Base-by-base conservation (phyloP, 2,888 invertebrate genomes). In the Acanthosoma haemorrhoidale region DNA sequence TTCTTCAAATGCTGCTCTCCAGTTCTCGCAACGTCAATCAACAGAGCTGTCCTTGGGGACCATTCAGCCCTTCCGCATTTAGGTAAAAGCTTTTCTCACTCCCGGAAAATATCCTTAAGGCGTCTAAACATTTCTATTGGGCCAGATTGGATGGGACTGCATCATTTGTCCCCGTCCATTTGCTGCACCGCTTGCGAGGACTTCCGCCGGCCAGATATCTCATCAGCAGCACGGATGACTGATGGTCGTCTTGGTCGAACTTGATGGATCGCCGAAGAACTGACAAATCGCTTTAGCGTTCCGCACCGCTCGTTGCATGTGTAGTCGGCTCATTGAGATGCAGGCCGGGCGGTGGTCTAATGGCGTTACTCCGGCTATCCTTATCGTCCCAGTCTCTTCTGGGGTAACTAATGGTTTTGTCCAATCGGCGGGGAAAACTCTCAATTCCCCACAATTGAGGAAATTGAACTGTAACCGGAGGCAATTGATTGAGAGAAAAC, bases 71-170 rank as follows among this genome's bases (percentile, higher is more conserved):
- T n/a, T 31, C 21, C 61, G 36, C 36, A 61, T 61, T 61, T 61
- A 61, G 61, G 61, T 61, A 61, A 61, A 34, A 61, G 61, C 61
- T 36, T 61, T 61, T 21, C 21, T 36, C 61, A 61, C 61, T 61
- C 61, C 13, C 11, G 32, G 38, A 38, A 41, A 61, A 61, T 36
- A 61, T 61, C 61, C 21, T 25, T 4, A 34, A 38, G 38, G 25
- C 34, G 13, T n/a, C 32, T 61, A 61, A 61, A 61, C 61, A 61
- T 61, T 61, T 61, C 61, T 61, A 61, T 61, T 61, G 36, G 61
- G 36, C 21, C 61, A 61, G 61, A 61, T 61, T 61, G 61, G 61
- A 61, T 61, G 61, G 61, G 34, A 8, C 61, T 21, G 34, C 13
- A 61, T 38, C 61, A 61, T 61, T 61, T 36, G 61, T 61, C 61